Evolutionary conservation across 2,797 vertebrate species (phyloP).

Genomic region (Pelochelys cantorii): DNA sequence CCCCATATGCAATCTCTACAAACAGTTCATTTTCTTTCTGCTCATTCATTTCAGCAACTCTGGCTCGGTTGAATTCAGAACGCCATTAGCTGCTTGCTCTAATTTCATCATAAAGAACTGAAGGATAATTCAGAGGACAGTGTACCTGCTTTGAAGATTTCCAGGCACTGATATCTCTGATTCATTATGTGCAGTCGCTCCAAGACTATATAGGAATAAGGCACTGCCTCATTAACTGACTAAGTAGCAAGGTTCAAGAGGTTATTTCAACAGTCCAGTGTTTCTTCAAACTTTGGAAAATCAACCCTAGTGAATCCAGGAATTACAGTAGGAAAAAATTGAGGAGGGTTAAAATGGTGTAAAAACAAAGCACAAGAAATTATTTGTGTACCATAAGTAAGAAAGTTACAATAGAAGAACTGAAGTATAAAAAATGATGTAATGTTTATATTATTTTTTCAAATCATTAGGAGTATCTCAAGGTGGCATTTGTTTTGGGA

Average conservation of each 20-base stretch:
- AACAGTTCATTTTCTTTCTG: not conserved
- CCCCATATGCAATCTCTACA: not conserved
- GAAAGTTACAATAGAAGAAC: accelerated
- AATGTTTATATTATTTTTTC: not conserved
- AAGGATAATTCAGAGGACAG: no score
- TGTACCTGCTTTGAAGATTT: no score
- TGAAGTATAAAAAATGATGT: not conserved
- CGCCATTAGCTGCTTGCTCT: no score
- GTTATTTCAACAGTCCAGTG: not conserved
- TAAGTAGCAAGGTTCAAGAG: not conserved
- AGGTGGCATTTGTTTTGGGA: not conserved
- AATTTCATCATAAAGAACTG: no score
- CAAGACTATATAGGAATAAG: no score
- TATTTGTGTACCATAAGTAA: not conserved
- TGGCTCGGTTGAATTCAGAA: not conserved
- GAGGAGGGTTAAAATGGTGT: not conserved
- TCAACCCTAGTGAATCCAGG: not conserved
- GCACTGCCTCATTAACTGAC: not conserved
- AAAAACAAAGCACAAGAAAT: not conserved
- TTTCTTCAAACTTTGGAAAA: not conserved
- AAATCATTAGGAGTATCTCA: accelerated
- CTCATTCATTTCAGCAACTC: not conserved
- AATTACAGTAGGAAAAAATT: not conserved
- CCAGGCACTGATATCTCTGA: no score
- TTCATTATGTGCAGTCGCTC: no score